phyloP scores from a whole-genome alignment of 2,888 invertebrate genomes.

The Sphinx pinastri region DNA sequence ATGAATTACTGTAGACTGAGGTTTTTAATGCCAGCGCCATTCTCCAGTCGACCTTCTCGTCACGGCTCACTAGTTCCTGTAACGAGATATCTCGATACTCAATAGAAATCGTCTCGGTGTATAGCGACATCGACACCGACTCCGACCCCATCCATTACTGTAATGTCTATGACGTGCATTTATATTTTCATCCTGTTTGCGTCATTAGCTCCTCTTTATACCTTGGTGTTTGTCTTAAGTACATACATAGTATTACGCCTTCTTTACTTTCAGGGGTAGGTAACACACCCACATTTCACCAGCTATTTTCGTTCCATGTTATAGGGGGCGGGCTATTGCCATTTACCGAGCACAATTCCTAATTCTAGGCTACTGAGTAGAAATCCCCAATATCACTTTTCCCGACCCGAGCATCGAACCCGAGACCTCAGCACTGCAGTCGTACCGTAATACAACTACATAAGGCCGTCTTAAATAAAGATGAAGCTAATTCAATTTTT shows the following conservation, averaged over 20 bases:
- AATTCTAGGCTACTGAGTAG: too few relatives aligned
- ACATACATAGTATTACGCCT: too few relatives aligned
- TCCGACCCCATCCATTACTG: constrained; percentile 41
- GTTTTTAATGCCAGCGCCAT: constrained; percentile 30
- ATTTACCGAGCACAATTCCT: too few relatives aligned
- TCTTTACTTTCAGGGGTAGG: too few relatives aligned
- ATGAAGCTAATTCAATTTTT: not conserved
- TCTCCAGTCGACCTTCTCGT: constrained; percentile 43
- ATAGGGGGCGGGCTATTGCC: too few relatives aligned
- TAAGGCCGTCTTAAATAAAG: too few relatives aligned
- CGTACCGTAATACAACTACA: too few relatives aligned
- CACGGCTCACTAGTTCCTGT: constrained; percentile 52
- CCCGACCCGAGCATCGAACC: too few relatives aligned
- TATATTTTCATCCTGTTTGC: constrained; percentile 10
- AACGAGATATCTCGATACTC: constrained; percentile 52
- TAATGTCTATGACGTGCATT: constrained; percentile 31
- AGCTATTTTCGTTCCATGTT: too few relatives aligned
- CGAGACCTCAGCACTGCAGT: too few relatives aligned
- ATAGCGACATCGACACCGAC: constrained; percentile 39
- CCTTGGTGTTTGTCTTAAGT: not conserved
- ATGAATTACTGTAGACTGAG: not conserved
- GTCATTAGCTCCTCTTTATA: not conserved
- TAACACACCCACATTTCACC: too few relatives aligned
- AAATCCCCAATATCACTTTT: too few relatives aligned
- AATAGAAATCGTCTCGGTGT: constrained; percentile 51